phyloP scores from a whole-genome alignment of 2,888 invertebrate species.

The Sycophila texana region DNA sequence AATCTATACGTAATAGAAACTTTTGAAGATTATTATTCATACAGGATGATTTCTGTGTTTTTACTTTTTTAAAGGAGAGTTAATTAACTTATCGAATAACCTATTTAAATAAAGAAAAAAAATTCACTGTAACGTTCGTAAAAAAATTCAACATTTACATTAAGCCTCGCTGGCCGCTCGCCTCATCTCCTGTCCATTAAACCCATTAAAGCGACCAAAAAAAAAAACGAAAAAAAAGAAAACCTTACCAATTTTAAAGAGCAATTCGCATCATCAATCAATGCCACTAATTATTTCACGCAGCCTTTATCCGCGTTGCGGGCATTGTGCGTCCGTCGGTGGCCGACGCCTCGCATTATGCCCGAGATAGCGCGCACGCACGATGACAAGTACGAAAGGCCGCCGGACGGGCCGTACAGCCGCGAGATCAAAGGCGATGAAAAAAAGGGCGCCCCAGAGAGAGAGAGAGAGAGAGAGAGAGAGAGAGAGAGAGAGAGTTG shows the following conservation, averaged over 20 bases:
- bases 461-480: neutral
- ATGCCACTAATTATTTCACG: conserved; percentile 52
- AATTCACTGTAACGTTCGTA: too few species aligned
- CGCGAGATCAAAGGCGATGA: conserved; percentile 30
- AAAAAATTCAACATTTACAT: too few species aligned
- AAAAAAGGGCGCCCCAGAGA: neutral
- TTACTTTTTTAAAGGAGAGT: too few species aligned
- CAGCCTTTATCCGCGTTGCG: conserved; percentile 19
- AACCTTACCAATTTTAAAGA: neutral
- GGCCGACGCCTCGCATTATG: conserved; percentile 44
- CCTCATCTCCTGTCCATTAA: conserved; percentile 21
- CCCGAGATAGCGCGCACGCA: conserved; percentile 10
- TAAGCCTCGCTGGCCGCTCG: conserved; percentile 10
- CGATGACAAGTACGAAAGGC: conserved; percentile 48
- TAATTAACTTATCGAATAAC: too few species aligned
- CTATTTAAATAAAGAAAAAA: too few species aligned
- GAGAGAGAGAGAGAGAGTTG: neutral
- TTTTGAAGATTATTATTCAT: too few species aligned
- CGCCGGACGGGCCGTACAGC: neutral
- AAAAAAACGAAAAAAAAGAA: conserved; percentile 9
- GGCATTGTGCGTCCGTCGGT: conserved; percentile 30
- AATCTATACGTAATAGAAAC: too few species aligned
- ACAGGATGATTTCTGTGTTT: too few species aligned
- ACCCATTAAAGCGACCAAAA: neutral
- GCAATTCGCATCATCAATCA: conserved; percentile 48